phyloP scores from a whole-genome alignment of 2,113 vertebrate genomes.

The Melanerpes formicivorus region DNA sequence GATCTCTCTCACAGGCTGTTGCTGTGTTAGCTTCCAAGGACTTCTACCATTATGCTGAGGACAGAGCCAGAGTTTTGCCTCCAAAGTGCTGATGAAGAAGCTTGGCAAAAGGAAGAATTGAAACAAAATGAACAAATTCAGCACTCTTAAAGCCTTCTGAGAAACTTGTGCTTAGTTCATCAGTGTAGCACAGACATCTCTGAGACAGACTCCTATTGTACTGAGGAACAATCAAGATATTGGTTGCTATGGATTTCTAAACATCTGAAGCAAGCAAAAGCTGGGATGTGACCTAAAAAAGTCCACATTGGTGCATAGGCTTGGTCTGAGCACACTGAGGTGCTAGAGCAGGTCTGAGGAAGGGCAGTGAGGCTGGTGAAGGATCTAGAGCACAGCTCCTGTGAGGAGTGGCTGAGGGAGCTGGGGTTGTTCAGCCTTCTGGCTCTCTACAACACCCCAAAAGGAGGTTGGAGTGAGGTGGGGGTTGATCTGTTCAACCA shows the following conservation, averaged over 20 bases:
- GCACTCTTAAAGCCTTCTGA: neutral
- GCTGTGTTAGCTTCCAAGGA: neutral
- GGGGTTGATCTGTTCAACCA: no score
- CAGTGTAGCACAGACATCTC: rapidly evolving
- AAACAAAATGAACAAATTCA: neutral
- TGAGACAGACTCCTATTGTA: neutral
- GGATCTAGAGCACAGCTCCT: no score
- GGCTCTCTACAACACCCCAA: no score
- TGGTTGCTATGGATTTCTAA: neutral
- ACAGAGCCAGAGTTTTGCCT: neutral
- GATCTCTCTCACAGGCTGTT: neutral
- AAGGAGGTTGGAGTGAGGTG: no score
- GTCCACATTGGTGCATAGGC: neutral
- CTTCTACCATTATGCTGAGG: neutral
- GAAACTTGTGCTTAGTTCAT: neutral
- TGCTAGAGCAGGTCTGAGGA: no score
- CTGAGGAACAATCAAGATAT: neutral
- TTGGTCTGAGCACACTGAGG: neutral
- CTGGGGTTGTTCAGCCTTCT: no score
- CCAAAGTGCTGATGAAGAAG: neutral
- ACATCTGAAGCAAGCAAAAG: neutral
- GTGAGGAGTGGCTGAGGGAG: no score
- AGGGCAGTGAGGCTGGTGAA: no score
- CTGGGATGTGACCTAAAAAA: neutral
- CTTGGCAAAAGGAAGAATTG: neutral